phyloP scores from a whole-genome alignment of 2,113 vertebrate species.

The Mystacornis crossleyi region DNA sequence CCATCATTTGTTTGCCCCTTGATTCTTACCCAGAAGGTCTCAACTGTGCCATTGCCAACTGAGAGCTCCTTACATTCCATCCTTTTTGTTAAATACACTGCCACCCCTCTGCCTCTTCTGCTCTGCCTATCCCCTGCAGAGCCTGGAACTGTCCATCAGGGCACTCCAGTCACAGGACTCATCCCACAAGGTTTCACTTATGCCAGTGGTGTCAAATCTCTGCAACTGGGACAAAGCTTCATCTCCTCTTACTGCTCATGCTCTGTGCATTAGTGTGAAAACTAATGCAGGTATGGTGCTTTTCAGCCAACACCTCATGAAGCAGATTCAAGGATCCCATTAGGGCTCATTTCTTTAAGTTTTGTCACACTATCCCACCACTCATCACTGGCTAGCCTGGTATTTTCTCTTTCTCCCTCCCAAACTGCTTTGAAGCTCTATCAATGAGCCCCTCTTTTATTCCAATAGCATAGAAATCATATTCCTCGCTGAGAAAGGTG shows the following conservation, averaged over 20 bases:
- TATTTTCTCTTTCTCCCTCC: not conserved
- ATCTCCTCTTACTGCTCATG: not conserved
- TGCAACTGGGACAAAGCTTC: not conserved
- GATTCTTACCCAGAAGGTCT: not conserved
- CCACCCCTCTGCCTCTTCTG: not conserved
- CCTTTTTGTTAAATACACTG: not conserved
- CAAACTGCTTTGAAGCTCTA: not conserved
- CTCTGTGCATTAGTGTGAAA: not conserved
- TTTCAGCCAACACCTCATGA: not conserved
- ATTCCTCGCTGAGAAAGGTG: not conserved
- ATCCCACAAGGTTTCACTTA: not conserved
- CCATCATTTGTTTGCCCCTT: not conserved
- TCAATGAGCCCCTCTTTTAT: not conserved
- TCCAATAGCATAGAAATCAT: not conserved
- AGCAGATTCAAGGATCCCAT: not conserved
- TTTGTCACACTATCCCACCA: not conserved
- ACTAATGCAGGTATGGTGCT: not conserved
- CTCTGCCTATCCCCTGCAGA: not conserved
- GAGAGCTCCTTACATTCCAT: not conserved
- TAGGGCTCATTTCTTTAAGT: fast-evolving
- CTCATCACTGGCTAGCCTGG: not conserved
- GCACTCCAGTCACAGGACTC: not conserved
- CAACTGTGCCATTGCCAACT: not conserved
- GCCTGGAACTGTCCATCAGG: no score
- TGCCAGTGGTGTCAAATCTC: not conserved